Conservation (phyloP, 2,797 vertebrate species). For the Acipenser oxyrinchus region DNA sequence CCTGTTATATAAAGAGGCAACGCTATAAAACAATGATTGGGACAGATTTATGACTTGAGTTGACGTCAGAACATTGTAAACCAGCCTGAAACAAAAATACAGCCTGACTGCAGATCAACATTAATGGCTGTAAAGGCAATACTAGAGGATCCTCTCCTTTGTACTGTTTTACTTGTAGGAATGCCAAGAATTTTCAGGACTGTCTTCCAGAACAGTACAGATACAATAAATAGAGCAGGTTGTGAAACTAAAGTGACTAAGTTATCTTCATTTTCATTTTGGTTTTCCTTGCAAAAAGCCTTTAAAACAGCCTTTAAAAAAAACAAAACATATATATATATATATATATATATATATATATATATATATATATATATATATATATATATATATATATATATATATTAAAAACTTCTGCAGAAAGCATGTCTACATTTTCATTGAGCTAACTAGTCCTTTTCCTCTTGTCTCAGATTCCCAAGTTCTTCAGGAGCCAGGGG, state of each 20-base stretch:
- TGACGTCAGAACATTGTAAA: slow-evolving; percentile 57
- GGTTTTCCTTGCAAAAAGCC: too few species aligned
- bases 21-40: slow-evolving; percentile 37
- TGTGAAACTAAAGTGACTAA: neutral
- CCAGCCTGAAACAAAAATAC: slow-evolving; percentile 43
- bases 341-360: too few species aligned
- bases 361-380: too few species aligned
- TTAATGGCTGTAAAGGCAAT: slow-evolving; percentile 58
- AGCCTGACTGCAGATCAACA: slow-evolving; percentile 59
- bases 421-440: too few species aligned
- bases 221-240: neutral
- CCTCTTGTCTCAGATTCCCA: slow-evolving; percentile 69
- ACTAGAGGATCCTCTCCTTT: slow-evolving; percentile 43
- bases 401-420: too few species aligned
- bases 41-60: slow-evolving; percentile 47
- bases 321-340: too few species aligned
- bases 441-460: neutral
- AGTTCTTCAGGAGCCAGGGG: slow-evolving; percentile 84
- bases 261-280: neutral
- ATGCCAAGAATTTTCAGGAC: slow-evolving; percentile 35
- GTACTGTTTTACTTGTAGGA: slow-evolving; percentile 47
- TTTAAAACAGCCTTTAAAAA: too few species aligned
- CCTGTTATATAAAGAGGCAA: slow-evolving; percentile 30
- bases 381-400: too few species aligned
- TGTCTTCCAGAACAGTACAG: neutral